phyloP scores from a whole-genome alignment of 1,140 invertebrate species.

The Formica exsecta region DNA sequence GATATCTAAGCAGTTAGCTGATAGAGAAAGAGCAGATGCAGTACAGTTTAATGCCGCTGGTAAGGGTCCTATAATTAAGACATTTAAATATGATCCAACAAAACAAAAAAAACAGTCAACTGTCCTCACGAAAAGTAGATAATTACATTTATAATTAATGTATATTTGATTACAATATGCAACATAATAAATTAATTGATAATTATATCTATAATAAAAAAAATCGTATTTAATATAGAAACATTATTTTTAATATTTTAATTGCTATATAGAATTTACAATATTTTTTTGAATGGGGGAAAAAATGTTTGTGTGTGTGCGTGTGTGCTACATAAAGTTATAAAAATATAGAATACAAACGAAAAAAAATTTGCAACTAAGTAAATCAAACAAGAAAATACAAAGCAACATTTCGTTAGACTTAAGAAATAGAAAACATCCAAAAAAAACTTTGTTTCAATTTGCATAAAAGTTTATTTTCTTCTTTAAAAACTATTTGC shows the following conservation, averaged over 20 bases:
- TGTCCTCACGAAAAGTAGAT: conserved; percentile 67
- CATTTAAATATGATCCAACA: conserved; percentile 95
- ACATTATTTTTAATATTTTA: conserved; percentile 17
- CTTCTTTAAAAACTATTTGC: conserved; percentile 17
- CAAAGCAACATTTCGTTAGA: neutral
- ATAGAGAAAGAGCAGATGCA: conserved; percentile 92
- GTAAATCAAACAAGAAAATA: conserved; percentile 13
- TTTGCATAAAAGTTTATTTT: conserved; percentile 41
- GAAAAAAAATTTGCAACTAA: conserved; percentile 9
- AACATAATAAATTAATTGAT: conserved; percentile 12
- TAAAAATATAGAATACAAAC: neutral
- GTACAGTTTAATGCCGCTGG: conserved; percentile 94
- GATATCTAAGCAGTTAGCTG: conserved; percentile 91
- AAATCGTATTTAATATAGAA: conserved; percentile 28
- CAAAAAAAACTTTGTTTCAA: neutral
- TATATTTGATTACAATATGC: conserved; percentile 4
- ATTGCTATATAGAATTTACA: neutral
- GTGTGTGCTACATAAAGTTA: neutral
- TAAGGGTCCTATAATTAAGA: conserved; percentile 94
- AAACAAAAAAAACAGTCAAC: conserved; percentile 77
- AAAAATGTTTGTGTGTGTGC: neutral
- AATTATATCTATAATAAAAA: conserved; percentile 42
- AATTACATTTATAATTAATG: conserved; percentile 23
- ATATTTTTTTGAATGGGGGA: neutral
- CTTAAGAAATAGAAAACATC: neutral